Evolutionary conservation across 2,797 vertebrate species (phyloP), one percentile per base, ranked within the genome.

Genomic region (Argyrosomus regius): DNA sequence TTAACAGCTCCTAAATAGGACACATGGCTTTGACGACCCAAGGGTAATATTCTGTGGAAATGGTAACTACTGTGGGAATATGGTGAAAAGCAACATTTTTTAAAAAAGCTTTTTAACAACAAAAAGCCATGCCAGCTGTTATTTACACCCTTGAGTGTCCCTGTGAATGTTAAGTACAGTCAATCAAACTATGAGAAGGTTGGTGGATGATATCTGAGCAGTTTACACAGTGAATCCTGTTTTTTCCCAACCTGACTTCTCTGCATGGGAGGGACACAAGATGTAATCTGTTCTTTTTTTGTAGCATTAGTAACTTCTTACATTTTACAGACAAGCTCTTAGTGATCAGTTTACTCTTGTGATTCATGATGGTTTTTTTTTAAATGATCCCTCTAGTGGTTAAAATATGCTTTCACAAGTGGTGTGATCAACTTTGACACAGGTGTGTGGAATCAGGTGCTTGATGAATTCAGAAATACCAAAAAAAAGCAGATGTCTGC

Each of bases 1-100:
- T 81, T 24, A 81, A 58, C 41, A 61, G 68, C 46, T 58, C 35
- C n/a, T 22, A 43, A 66, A 71, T 13, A 39, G 48, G 22, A 70
- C 24, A 45, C 12, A 13, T 16, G 4, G 46, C n/a, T 56, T 65
- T 61, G 8, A 60, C 0, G 13, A 77, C 56, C 35, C 56, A 26
- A 1, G n/a, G 62, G 53, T 65, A 24, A 76, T 31, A 48, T 43
- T 71, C 2, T 54, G 67, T 50, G 20, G 13, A 46, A 60, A 50
- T n/a, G 31, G 41, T 41, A 39, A n/a, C 31, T 3, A 48, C n/a
- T 1, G 7, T 28, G 17, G 65, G 35, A 50, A 70, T 52, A 50
- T 39, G 17, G 24, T 26, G 13, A 41, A 75, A 75, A 58, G 20
- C 14, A 43, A 20, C 3, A 43, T 35, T 24, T 48, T 20, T 1